Evolutionary conservation across 2,797 vertebrate genomes (phyloP), one percentile per base, ranked within the genome.

Genomic region (Crocodylus rhombifer): DNA sequence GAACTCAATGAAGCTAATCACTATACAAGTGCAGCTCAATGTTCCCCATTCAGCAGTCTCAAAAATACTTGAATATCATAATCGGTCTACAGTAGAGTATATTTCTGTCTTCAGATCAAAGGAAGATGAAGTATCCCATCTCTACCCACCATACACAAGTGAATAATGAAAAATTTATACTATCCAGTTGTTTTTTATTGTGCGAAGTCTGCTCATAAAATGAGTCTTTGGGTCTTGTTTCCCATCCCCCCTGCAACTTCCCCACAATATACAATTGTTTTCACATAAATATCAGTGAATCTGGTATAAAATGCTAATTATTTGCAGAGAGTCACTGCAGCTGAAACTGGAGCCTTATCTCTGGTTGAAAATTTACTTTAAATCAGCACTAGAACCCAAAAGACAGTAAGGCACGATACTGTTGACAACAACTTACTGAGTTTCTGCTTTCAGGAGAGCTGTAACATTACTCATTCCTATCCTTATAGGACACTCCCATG

Each of bases 1-100:
- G 92, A 97, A 96, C 97, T 98, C 97, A 97, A 95, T 97, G 97
- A 95, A 97, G 82, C 94, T 97, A 97, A 97, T 97, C 97, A 96
- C 96, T 96, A 95, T 83, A 95, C 67, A 95, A 97, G 88, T 87
- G 93, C 89, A 95, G 91, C 89, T 97, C 94, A 91, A 51, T 77
- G 62, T 88, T 96, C 96, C 92, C 83, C 88, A 88, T 97, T 98
- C 93, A 96, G 89, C 92, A 89, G 88, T 90, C 92, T 96, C 90
- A 86, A 90, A 96, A 97, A 97, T 93, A 95, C 94, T 96, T 96
- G 95, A 97, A 96, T 96, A 96, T 97, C 64, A 91, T 97, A 97
- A 97, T 92, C 96, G 95, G 89, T 80, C 91, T 94, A 69, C 83
- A 91, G 91, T 87, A 92, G 67, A 96, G 82, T 69, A 74, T 82